Conservation (phyloP, 2,888 invertebrate species). For the Stenodera caucasica region DNA sequence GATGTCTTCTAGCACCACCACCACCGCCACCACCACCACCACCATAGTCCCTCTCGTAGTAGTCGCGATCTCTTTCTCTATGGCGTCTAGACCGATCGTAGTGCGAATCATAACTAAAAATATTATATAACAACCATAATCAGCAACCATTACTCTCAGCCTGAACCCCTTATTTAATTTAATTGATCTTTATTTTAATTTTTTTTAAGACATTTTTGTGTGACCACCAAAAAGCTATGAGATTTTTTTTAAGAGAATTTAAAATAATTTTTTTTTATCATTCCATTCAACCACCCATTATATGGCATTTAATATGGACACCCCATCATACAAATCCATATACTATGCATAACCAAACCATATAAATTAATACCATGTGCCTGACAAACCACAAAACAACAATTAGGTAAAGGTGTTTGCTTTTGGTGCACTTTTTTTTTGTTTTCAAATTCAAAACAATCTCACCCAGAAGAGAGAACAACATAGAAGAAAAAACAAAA, state of each 20-base stretch:
- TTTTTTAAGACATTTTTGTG: neutral
- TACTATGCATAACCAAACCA: conserved; percentile 56
- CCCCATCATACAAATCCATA: conserved; percentile 52
- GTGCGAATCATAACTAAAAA: conserved; percentile 52
- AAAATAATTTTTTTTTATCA: neutral
- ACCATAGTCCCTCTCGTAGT: conserved; percentile 48
- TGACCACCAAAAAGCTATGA: conserved; percentile 36
- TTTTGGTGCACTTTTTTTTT: conserved; percentile 30
- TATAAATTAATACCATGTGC: conserved; percentile 57
- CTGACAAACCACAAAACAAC: conserved; percentile 58
- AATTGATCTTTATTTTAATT: conserved; percentile 1
- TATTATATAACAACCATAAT: conserved; percentile 35
- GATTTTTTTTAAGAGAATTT: neutral
- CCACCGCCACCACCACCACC: conserved; percentile 36
- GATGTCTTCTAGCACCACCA: conserved; percentile 43
- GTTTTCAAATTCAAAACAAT: conserved; percentile 4
- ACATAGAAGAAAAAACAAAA: neutral
- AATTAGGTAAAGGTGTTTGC: conserved; percentile 43
- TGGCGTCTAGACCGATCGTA: conserved; percentile 46
- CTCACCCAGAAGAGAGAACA: conserved; percentile 2
- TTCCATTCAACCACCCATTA: conserved; percentile 9
- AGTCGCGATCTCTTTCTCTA: conserved; percentile 48
- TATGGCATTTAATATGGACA: conserved; percentile 23
- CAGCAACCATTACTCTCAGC: conserved; percentile 13
- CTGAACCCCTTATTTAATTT: neutral